Percentiles rank a stretch among this genome's conserved stretches.
phyloP scores from a whole-genome alignment of 1,140 invertebrate species.

The Sinella curviseta region DNA sequence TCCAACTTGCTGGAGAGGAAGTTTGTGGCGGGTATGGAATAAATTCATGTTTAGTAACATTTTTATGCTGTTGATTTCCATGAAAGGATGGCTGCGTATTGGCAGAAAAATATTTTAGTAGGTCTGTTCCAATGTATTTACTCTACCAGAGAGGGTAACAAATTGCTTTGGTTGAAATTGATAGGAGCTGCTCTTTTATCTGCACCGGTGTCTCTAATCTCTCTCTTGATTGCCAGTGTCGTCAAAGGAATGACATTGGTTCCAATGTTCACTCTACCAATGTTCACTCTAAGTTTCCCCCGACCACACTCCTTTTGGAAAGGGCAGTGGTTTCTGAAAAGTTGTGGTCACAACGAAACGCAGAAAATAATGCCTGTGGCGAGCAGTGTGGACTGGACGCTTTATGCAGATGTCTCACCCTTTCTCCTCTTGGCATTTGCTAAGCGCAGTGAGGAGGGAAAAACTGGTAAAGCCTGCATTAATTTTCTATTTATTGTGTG shows the following conservation, averaged over 20 bases:
- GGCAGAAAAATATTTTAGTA: too few species aligned
- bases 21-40: slow-evolving; percentile 23
- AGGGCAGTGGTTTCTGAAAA: slow-evolving; percentile 35
- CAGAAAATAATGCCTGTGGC: neutral
- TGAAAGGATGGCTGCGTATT: too few species aligned
- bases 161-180: too few species aligned
- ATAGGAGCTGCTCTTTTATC: neutral
- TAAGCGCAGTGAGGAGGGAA: slow-evolving; percentile 22
- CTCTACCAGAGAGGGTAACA: too few species aligned
- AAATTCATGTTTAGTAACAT: too few species aligned
- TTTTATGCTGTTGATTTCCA: too few species aligned
- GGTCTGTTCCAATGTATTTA: too few species aligned
- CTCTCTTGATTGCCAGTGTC: slow-evolving; percentile 28
- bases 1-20: slow-evolving; percentile 30
- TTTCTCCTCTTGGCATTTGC: slow-evolving; percentile 30
- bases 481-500: too few species aligned
- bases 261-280: slow-evolving; percentile 46
- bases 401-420: slow-evolving; percentile 41
- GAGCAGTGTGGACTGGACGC: slow-evolving; percentile 40
- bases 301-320: slow-evolving; percentile 47
- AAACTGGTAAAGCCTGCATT: slow-evolving; percentile 32
- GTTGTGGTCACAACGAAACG: slow-evolving; percentile 23
- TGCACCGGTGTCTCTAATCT: slow-evolving; percentile 37
- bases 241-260: slow-evolving; percentile 40
- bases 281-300: slow-evolving; percentile 44